phyloP scores from a whole-genome alignment of 2,113 vertebrate species.

The Furnarius figulus region DNA sequence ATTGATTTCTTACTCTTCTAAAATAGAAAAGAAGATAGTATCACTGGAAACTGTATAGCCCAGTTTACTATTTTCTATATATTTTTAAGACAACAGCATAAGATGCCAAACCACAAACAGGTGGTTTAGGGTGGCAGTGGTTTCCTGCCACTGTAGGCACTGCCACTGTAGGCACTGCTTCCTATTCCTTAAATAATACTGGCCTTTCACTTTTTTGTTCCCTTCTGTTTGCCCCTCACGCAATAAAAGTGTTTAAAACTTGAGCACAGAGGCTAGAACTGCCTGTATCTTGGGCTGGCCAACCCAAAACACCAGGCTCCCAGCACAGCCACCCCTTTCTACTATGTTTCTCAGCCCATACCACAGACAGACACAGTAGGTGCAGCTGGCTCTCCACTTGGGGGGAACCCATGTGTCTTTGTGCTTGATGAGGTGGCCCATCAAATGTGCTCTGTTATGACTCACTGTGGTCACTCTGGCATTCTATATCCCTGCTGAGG shows the following conservation, averaged over 20 bases:
- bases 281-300: neutral
- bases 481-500: neutral
- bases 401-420: neutral
- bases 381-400: neutral
- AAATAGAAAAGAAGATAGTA: neutral
- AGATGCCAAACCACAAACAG: neutral
- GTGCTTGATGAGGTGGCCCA: neutral
- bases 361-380: neutral
- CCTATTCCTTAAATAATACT: neutral
- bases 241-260: neutral
- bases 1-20: neutral
- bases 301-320: neutral
- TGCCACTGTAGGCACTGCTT: neutral
- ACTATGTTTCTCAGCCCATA: neutral
- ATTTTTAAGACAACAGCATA: neutral
- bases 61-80: neutral
- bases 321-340: neutral
- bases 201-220: neutral
- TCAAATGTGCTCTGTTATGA: neutral
- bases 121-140: no score
- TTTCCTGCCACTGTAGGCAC: neutral
- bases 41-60: neutral
- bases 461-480: neutral
- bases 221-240: neutral
- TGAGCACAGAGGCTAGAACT: neutral